Conservation (phyloP, 2,113 vertebrate genomes). For the Harpagus bidentatus region DNA sequence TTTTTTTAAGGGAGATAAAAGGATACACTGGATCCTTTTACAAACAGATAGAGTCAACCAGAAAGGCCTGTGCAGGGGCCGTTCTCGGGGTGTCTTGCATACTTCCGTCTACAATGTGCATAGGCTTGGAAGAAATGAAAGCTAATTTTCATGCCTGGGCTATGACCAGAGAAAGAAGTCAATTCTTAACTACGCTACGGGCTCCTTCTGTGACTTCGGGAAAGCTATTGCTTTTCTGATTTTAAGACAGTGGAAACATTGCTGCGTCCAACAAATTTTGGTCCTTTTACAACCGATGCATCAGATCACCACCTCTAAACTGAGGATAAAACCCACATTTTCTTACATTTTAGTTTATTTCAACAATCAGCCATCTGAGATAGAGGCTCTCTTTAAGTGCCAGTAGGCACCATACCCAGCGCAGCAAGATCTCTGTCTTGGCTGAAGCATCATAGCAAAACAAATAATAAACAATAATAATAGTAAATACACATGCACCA, state of each 20-base stretch:
- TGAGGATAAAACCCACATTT: neutral
- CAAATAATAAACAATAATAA: neutral
- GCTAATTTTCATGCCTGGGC: neutral
- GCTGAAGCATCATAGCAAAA: neutral
- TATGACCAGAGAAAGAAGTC: neutral
- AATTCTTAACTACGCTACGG: neutral
- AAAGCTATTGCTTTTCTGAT: neutral
- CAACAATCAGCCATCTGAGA: neutral
- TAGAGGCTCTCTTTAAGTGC: neutral
- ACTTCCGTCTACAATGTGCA: accelerated
- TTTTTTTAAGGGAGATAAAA: neutral
- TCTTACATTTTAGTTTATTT: neutral
- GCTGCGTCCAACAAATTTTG: neutral
- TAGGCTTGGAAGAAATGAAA: neutral
- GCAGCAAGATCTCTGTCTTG: neutral
- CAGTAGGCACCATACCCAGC: neutral
- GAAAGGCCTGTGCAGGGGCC: neutral
- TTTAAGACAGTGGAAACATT: neutral
- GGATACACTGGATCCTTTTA: neutral
- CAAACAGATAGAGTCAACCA: neutral
- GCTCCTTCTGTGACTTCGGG: neutral
- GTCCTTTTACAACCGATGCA: accelerated
- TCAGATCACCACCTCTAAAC: neutral
- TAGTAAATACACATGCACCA: neutral
- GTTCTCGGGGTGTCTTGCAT: neutral